Evolutionary conservation across 2,888 invertebrate species (phyloP).

Genomic region (Thumatha senex): DNA sequence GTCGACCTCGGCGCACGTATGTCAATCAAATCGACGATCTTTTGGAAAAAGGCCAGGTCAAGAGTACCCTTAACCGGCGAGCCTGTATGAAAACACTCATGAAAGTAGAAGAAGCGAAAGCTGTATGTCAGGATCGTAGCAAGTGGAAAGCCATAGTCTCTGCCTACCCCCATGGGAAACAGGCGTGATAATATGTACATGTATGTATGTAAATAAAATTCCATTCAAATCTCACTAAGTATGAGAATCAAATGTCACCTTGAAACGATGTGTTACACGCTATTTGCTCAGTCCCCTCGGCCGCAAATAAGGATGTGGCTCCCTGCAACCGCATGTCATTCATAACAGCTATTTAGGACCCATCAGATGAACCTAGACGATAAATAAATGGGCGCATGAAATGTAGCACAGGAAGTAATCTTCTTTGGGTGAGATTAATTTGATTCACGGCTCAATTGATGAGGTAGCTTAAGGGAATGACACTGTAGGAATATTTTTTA

Average conservation of each 20-base stretch:
- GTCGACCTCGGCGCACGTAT: no score
- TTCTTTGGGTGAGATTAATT: not conserved
- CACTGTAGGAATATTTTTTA: no score
- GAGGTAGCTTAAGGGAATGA: not conserved
- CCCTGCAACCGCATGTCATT: conserved; percentile 45
- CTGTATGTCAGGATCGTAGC: no score
- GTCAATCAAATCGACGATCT: no score
- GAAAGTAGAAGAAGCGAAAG: no score
- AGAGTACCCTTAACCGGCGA: no score
- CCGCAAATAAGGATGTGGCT: conserved; percentile 63
- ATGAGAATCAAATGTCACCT: conserved; percentile 57
- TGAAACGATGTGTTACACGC: conserved; percentile 64
- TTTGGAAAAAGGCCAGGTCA: no score
- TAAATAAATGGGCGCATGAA: conserved; percentile 26
- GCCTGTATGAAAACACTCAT: no score
- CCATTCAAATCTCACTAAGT: conserved; percentile 21
- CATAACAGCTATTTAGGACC: conserved; percentile 48
- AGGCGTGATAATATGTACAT: no score
- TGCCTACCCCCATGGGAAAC: no score
- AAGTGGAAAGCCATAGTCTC: no score
- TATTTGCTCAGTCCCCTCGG: conserved; percentile 58
- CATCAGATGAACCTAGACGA: conserved; percentile 38
- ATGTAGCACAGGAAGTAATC: conserved; percentile 12
- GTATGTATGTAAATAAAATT: no score
- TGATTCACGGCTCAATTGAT: not conserved